phyloP scores from a whole-genome alignment of 1,140 invertebrate genomes.

The Galendromus occidentalis region DNA sequence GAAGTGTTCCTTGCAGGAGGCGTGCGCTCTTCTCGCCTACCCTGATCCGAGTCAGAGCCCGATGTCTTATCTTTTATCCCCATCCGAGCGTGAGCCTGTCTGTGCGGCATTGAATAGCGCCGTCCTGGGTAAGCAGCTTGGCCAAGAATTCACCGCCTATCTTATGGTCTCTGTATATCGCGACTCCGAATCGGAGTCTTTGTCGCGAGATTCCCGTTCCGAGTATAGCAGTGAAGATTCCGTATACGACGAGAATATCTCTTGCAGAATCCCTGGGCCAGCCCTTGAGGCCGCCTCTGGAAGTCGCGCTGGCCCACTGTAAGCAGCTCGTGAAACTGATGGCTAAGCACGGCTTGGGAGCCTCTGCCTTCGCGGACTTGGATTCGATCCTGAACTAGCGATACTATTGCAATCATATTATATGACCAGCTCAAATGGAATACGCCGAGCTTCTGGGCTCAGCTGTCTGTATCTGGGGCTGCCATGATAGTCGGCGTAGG shows the following conservation, averaged over 20 bases:
- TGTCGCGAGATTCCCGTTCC: too few relatives aligned
- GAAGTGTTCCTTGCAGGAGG: conserved; percentile 73
- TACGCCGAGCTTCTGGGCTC: too few relatives aligned
- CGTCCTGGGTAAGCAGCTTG: conserved; percentile 39
- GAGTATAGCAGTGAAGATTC: too few relatives aligned
- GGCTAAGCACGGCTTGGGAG: conserved; percentile 66
- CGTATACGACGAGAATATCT: too few relatives aligned
- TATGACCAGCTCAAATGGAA: too few relatives aligned
- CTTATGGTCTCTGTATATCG: too few relatives aligned
- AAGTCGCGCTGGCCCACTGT: conserved; percentile 71
- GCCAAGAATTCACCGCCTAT: too few relatives aligned
- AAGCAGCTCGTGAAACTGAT: conserved; percentile 67
- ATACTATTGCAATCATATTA: neutral
- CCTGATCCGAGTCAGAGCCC: conserved; percentile 92
- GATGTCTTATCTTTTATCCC: conserved; percentile 79
- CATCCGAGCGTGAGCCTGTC: conserved; percentile 72
- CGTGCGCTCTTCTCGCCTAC: conserved; percentile 91
- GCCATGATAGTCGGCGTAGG: too few relatives aligned
- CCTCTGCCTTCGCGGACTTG: conserved; percentile 69
- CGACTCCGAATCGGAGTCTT: too few relatives aligned
- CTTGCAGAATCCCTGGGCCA: conserved; percentile 63
- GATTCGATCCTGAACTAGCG: conserved; percentile 13
- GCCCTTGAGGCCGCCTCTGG: conserved; percentile 66
- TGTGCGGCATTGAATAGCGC: conserved; percentile 89
- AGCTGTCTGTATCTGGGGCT: too few relatives aligned